Evolutionary conservation across 2,797 vertebrate species (phyloP), one percentile per base, ranked within the genome.

Genomic region (Falco novaeseelandiae): DNA sequence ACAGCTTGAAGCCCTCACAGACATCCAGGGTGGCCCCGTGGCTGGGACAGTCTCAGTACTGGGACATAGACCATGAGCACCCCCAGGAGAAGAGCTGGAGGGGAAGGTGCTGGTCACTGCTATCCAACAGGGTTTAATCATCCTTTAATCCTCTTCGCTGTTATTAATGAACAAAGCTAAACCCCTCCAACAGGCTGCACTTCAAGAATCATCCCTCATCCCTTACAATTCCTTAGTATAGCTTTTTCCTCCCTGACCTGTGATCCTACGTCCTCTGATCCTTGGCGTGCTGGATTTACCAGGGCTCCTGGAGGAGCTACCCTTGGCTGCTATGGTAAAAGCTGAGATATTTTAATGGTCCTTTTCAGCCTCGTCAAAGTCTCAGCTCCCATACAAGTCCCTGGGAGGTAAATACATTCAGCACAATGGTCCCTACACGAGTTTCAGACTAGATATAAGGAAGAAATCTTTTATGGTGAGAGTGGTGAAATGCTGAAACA

Each of bases 31-130:
- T 29, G 30, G 10, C 9, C 49, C 54, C 2, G 1, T 11, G 25
- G 15, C 34, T 0, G 1, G 30, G 48, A 65, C 22, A 63, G 66
- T 10, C 30, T 79, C 2, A 0, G 21, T 12, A 14, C 12, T 0
- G 3, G 5, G n/a, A 29, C 48, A 15, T n/a, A 80, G 48, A 80
- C 8, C 19, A 42, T 29, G 14, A 55, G 26, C 27, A 52, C 1
- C 1, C 14, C 30, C 0, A 1, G 32, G 17, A 84, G 42, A 82
- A 66, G 25, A 46, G 40, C 67, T 89, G 69, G 27, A 94, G 27
- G 13, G 44, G 12, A 93, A 80, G 48, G 15, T 27, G 38, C 59
- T 73, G 72, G 15, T 70, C 27, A 9, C 14, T 70, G 48, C 27
- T 44, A 63, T 6, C 8, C 80, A 36, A 7, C 8, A 55, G 22